phyloP scores from a whole-genome alignment of 2,797 vertebrate species.

The Monodelphis domestica region DNA sequence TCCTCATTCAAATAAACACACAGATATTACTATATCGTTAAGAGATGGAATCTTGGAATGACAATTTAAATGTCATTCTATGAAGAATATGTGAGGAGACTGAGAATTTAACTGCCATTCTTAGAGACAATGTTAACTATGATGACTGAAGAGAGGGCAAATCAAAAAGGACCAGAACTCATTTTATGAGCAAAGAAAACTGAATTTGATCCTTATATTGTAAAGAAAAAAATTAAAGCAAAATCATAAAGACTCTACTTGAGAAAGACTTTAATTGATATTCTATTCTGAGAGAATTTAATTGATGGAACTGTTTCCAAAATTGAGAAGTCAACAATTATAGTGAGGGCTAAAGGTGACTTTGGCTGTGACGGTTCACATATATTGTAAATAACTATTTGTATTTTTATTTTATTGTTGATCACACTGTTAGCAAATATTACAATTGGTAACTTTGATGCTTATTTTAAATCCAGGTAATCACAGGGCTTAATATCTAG shows the following conservation, averaged over 20 bases:
- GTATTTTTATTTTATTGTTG: not conserved
- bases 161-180: not conserved
- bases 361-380: not conserved
- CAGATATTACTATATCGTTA: not conserved
- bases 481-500: not conserved
- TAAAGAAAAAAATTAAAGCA: not conserved
- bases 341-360: not conserved
- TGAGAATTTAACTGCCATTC: not conserved
- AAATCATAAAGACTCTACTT: not conserved
- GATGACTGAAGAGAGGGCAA: not conserved
- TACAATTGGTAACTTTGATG: not conserved
- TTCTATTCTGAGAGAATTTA: not conserved
- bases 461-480: not conserved
- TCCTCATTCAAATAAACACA: not conserved
- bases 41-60: not conserved
- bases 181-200: not conserved
- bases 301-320: not conserved
- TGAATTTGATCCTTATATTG: not conserved
- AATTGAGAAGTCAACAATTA: not conserved
- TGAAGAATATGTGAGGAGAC: not conserved
- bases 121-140: not conserved
- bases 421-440: not conserved
- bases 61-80: not conserved
- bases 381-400: not conserved
- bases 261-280: not conserved